Base-by-base conservation (phyloP, 1,140 invertebrate genomes). In the Drosophila bifasciata region DNA sequence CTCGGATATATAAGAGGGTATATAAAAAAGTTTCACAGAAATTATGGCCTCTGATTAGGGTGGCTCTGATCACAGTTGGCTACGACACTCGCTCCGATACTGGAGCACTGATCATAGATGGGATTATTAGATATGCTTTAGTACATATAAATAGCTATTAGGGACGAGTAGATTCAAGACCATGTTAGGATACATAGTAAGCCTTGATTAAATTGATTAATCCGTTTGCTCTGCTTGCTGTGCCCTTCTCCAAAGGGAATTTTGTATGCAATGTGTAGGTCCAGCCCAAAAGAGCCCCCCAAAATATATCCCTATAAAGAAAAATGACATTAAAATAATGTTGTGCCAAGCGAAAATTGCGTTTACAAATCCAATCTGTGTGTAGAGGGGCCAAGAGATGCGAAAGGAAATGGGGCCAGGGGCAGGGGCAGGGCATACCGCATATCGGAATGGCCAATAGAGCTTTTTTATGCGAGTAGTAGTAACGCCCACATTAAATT, bases 401-500 rank as follows among this genome's bases (percentile, higher is more conserved):
- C n/a, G 16, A 55, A 39, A 48, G 21, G 40, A 32, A 39, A 11
- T 41, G 23, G 32, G n/a, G n/a, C n/a, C n/a, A n/a, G n/a, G n/a
- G n/a, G n/a, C n/a, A n/a, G n/a, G n/a, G n/a, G n/a, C n/a, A n/a
- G n/a, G 44, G 17, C 43, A 48, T 40, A 21, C 39, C n/a, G n/a
- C 11, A 46, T 5, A 41, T 32, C 28, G 48, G 41, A 68, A 41
- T 67, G 64, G 39, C 43, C 32, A 11, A 36, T 36, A 36, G 9
- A 36, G 32, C n/a, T n/a, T n/a, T n/a, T n/a, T n/a, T n/a, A 68
- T 67, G 64, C 46, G 67, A 57, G 55, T 53, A 21, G 19, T 73
- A 73, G 68, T 49, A 56, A 63, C 72, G 79, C 61, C 53, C 79
- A 76, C 79, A 79, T 85, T 85, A 79, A 85, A 84, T 85, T 79